Conservation (phyloP, 2,888 invertebrate genomes). For the Drepanosiphum platanoidis region DNA sequence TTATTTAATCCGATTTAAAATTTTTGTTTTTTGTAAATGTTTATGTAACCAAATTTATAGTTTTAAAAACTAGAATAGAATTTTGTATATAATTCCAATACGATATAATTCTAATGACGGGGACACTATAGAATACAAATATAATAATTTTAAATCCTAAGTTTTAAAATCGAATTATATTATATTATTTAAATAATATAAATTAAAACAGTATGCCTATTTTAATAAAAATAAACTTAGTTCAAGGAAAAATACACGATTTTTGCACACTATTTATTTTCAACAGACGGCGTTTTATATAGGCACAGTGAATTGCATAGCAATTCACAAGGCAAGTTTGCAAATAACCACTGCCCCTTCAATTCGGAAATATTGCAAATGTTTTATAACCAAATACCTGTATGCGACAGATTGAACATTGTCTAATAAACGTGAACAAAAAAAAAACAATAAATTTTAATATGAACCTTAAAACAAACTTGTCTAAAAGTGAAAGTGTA, state of each 20-base stretch:
- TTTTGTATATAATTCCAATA: no score
- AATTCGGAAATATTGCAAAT: slow-evolving; percentile 7
- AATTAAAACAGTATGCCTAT: not conserved
- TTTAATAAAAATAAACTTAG: not conserved
- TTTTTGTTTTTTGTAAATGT: no score
- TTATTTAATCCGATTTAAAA: no score
- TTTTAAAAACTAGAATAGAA: no score
- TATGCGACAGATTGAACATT: not conserved
- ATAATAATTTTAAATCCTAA: no score
- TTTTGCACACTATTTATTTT: not conserved
- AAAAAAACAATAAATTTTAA: not conserved
- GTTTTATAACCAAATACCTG: not conserved
- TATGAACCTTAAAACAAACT: slow-evolving; percentile 20
- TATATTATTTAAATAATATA: not conserved
- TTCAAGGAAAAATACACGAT: not conserved
- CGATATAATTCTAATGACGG: no score
- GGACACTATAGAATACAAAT: no score
- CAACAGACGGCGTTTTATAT: slow-evolving; percentile 48
- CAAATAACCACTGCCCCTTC: slow-evolving; percentile 43
- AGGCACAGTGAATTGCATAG: slow-evolving; percentile 53
- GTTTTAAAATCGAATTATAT: no score
- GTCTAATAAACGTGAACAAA: slow-evolving; percentile 6
- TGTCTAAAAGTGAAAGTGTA: slow-evolving; percentile 52
- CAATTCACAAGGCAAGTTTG: slow-evolving; percentile 41
- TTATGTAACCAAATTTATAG: no score